Evolutionary conservation across 2,888 invertebrate species (phyloP), one percentile per base, ranked within the genome.

Genomic region (Sinotaia quadrata): DNA sequence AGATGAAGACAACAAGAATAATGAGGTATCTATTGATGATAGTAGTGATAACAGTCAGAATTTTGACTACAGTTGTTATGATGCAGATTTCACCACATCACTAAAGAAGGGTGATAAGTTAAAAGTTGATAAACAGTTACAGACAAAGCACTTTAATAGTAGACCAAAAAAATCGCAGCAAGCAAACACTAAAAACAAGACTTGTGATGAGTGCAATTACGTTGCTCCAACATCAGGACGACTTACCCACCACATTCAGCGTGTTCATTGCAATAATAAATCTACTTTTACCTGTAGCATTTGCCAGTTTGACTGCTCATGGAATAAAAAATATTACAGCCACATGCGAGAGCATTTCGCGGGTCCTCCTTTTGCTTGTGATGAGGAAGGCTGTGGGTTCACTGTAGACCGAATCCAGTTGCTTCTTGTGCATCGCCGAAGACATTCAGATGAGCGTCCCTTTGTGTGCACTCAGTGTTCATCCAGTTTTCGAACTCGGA

Each of bases 341-440:
- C 92, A 92, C 80, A 91, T 92, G 90, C 91, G 90, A 78, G 63
- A 75, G 21, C 89, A 89, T 85, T 91, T 91, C 81, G 87, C 89
- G 58, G 92, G 92, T 24, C 91, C 92, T n/a, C 92, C 92, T n/a
- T 92, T 90, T 82, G 89, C 89, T 76, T 92, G 92, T 85, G 91
- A 92, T 77, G 59, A 73, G n/a, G 75, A 75, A 2, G 89, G 88
- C 65, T 92, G 92, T 89, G 88, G 86, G n/a, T 90, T 88, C 75
- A 84, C 82, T 1, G 86, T 88, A n/a, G 88, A 89, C 29, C 87
- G 88, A 51, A 89, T 92, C 67, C 90, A 91, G 34, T 89, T 90
- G 72, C 82, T 92, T 60, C 88, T 92, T 68, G 89, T 90, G 2
- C 93, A 93, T 81, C 88, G 92, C 62, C 90, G 91, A 71, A 89